Percentiles rank a stretch among this genome's conserved stretches.
These are phyloP conservation scores for Nothobranchius kuhntae DNA, from an alignment of 2,113 vertebrate species.

Conservation along the genomic window DNA sequence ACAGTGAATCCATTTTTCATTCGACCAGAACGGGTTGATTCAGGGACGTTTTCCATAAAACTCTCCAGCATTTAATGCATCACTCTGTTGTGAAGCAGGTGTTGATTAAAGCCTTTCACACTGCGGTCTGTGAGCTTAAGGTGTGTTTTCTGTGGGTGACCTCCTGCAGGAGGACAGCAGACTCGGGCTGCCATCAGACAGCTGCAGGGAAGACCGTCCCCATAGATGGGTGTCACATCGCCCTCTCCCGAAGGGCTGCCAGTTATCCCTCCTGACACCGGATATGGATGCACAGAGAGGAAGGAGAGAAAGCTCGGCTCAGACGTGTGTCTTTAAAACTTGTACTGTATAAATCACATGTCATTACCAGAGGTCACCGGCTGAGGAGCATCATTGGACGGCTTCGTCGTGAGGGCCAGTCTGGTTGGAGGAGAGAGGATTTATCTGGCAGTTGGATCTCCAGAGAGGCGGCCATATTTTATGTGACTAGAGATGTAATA, in stretches of 20 bases:
- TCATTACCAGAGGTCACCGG: slow-evolving; percentile 72
- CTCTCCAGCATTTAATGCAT: background rate
- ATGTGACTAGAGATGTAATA: slow-evolving; percentile 75
- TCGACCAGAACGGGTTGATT: too few species aligned
- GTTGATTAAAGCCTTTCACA: slow-evolving; percentile 66
- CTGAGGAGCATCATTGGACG: slow-evolving; percentile 61
- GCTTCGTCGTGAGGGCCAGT: slow-evolving; percentile 45
- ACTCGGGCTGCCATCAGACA: slow-evolving; percentile 63
- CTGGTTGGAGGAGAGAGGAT: slow-evolving; percentile 74
- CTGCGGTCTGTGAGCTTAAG: slow-evolving; percentile 58
- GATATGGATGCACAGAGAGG: slow-evolving; percentile 52
- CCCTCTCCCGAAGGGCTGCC: slow-evolving; percentile 63
- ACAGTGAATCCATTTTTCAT: background rate
- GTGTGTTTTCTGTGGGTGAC: slow-evolving; percentile 49
- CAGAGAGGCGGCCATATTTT: slow-evolving; percentile 72
- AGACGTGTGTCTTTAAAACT: slow-evolving; percentile 60
- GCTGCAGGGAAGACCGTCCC: slow-evolving; percentile 68
- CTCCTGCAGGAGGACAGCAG: slow-evolving; percentile 53
- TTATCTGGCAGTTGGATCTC: slow-evolving; percentile 70
- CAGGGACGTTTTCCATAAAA: slow-evolving; percentile 12
- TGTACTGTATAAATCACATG: slow-evolving; percentile 75
- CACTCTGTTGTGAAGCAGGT: slow-evolving; percentile 55
- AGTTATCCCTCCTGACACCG: slow-evolving; percentile 67
- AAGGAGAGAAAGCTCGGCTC: slow-evolving; percentile 19
- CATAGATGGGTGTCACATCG: slow-evolving; percentile 63